A percentile compares a stretch with the other conserved stretches of the same genome.
These are phyloP conservation scores for Furnarius figulus DNA, from an alignment of 2,113 vertebrate genomes.

Conservation along the genomic window DNA sequence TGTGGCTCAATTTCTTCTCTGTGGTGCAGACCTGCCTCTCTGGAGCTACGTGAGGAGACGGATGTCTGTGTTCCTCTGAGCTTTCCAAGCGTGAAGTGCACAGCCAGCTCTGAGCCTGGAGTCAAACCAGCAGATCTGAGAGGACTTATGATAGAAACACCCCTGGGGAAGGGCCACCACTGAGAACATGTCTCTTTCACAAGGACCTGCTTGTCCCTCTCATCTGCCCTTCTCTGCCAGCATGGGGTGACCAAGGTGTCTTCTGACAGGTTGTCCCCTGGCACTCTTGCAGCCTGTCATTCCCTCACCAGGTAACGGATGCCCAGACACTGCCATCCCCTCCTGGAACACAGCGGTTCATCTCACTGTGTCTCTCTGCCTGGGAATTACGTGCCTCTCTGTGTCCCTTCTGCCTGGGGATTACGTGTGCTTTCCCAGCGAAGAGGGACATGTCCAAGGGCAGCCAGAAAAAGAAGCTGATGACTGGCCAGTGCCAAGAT, in stretches of 20 bases:
- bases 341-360: fast-evolving
- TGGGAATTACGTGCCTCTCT: not conserved
- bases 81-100: slow-evolving; percentile 28
- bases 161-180: not conserved
- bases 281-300: fast-evolving
- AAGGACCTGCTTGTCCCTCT: not conserved
- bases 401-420: not conserved
- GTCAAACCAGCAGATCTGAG: not conserved
- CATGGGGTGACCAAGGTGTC: fast-evolving
- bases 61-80: slow-evolving; percentile 19
- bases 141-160: not conserved
- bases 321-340: fast-evolving
- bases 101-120: slow-evolving; percentile 27
- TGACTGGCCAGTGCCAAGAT: not conserved
- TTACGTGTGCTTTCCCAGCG: not conserved
- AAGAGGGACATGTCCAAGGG: not conserved
- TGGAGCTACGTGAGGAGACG: not conserved
- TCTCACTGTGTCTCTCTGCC: not conserved
- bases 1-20: not conserved
- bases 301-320: not conserved
- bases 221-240: not conserved
- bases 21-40: not conserved
- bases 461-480: not conserved
- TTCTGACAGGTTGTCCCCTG: not conserved
- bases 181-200: not conserved